Conservation (phyloP, 2,113 vertebrate genomes). For the Strix aluco region DNA sequence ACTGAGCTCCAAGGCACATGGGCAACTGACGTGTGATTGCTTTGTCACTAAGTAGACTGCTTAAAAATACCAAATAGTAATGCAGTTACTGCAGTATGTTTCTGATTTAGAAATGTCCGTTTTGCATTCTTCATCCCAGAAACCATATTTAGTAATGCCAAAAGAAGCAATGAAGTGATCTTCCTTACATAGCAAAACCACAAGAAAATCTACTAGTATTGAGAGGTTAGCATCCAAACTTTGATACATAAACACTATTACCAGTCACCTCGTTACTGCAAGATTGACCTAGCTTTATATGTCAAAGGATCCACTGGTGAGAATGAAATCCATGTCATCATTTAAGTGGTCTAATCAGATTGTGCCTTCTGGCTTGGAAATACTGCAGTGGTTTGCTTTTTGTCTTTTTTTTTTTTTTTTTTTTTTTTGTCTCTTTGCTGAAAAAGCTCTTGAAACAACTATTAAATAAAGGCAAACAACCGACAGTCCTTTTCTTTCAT, state of each 20-base stretch:
- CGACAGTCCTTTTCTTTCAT: neutral
- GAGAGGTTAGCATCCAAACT: neutral
- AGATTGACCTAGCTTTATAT: neutral
- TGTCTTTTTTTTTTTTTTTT: neutral
- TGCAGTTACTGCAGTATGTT: neutral
- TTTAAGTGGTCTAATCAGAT: neutral
- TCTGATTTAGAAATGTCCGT: constrained; percentile 25
- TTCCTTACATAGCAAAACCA: neutral
- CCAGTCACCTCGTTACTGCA: neutral
- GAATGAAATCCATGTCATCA: neutral
- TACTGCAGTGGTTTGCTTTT: neutral
- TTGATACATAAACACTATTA: neutral
- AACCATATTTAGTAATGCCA: constrained; percentile 16
- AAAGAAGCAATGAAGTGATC: constrained; percentile 14
- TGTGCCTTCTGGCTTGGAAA: neutral
- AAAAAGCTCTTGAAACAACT: neutral
- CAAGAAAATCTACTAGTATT: neutral
- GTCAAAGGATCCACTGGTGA: neutral
- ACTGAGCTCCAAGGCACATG: neutral
- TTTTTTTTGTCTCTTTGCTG: neutral
- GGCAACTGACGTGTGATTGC: neutral
- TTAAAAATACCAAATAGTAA: neutral
- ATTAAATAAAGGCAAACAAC: constrained; percentile 5
- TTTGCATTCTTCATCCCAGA: constrained; percentile 5
- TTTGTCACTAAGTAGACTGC: neutral